phyloP scores from a whole-genome alignment of 2,113 vertebrate species.

The Oncorhynchus kisutch region DNA sequence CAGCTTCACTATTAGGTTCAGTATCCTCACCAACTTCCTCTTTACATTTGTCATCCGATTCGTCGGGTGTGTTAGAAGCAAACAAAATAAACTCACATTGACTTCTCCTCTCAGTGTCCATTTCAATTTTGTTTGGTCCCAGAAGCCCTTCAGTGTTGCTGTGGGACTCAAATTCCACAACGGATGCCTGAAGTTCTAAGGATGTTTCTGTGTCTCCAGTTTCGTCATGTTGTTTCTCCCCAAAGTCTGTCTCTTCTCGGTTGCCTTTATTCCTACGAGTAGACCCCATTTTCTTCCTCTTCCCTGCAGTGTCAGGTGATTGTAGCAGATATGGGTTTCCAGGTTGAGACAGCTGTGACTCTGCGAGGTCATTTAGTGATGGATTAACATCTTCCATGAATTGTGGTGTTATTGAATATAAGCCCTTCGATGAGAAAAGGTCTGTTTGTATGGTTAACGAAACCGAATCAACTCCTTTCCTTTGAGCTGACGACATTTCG shows the following conservation, averaged over 20 bases:
- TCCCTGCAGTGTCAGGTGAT: constrained; percentile 8
- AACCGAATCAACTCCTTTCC: background rate
- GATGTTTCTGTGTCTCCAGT: background rate
- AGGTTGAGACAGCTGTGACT: background rate
- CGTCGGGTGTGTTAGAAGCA: too few relatives aligned
- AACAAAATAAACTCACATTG: too few relatives aligned
- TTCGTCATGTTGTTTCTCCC: background rate
- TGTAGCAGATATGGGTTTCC: constrained; percentile 9
- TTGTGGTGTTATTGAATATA: background rate
- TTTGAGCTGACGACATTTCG: background rate
- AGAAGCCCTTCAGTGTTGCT: background rate
- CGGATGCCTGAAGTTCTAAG: too few relatives aligned
- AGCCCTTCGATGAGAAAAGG: background rate
- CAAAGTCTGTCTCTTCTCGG: background rate
- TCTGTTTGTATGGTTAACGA: background rate
- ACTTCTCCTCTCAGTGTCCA: too few relatives aligned
- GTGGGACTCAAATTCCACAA: background rate
- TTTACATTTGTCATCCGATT: background rate
- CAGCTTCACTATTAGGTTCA: background rate
- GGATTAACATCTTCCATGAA: background rate
- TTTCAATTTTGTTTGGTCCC: too few relatives aligned
- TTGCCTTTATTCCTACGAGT: constrained; percentile 21
- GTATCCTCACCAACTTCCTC: background rate
- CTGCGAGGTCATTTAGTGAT: background rate
- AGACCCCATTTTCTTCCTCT: constrained; percentile 43